phyloP scores from a whole-genome alignment of 2,888 invertebrate species.

The Agrochola macilenta region DNA sequence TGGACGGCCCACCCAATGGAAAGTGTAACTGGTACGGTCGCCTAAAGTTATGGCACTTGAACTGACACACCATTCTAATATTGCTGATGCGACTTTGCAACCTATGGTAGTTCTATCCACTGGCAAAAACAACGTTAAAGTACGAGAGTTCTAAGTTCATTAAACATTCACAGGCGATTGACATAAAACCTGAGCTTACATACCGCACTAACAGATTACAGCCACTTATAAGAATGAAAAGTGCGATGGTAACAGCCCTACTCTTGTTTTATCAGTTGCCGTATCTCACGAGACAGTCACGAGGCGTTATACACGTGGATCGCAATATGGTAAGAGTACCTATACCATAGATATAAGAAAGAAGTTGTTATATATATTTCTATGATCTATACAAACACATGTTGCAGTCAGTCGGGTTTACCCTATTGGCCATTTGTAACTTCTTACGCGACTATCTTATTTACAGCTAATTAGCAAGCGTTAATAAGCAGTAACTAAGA shows the following conservation, averaged over 20 bases:
- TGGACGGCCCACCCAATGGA: not conserved
- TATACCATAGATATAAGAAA: no score
- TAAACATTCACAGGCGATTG: not conserved
- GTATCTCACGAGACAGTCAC: constrained; percentile 36
- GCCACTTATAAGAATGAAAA: not conserved
- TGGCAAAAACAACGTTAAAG: not conserved
- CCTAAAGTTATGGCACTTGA: not conserved
- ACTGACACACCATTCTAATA: not conserved
- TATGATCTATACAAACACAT: not conserved
- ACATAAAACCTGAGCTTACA: not conserved
- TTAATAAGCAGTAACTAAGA: not conserved
- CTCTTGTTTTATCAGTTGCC: constrained; percentile 19
- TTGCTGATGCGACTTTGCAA: not conserved
- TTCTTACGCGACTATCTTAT: not conserved
- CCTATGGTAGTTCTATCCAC: not conserved
- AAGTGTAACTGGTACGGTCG: not conserved
- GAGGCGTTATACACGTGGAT: constrained; percentile 32
- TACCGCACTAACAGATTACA: not conserved
- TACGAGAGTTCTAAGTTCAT: not conserved
- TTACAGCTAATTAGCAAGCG: not conserved
- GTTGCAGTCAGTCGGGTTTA: not conserved
- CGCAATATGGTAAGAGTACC: not conserved
- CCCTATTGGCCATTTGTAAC: not conserved
- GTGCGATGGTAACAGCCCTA: constrained; percentile 35
- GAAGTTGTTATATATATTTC: no score